Evolutionary conservation across 2,888 invertebrate genomes (phyloP).

Genomic region (Epirrhoe tristata): DNA sequence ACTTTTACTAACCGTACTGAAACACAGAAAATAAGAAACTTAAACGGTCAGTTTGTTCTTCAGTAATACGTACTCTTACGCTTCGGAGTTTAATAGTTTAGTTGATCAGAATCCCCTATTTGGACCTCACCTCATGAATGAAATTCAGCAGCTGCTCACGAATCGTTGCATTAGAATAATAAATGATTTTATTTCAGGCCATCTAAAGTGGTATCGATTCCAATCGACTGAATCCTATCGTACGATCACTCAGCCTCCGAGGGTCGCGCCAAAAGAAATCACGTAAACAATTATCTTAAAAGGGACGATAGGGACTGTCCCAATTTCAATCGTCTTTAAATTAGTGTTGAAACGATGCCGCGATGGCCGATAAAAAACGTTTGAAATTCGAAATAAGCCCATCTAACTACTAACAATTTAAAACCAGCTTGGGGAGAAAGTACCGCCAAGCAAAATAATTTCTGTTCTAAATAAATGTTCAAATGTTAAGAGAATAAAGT

Average conservation of each 20-base stretch:
- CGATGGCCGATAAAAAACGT: slow-evolving; percentile 3
- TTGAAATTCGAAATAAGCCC: background rate
- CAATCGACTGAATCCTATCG: slow-evolving; percentile 48
- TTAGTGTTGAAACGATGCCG: slow-evolving; percentile 37
- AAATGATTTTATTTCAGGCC: slow-evolving; percentile 53
- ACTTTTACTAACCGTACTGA: slow-evolving; percentile 23
- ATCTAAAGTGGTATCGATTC: slow-evolving; percentile 54
- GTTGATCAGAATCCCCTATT: slow-evolving; percentile 18
- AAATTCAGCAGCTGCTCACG: slow-evolving; percentile 30
- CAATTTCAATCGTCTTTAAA: slow-evolving; percentile 55
- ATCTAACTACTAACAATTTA: background rate
- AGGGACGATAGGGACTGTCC: slow-evolving; percentile 50
- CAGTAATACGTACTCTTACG: background rate
- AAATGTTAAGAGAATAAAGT: background rate
- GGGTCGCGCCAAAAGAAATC: slow-evolving; percentile 56
- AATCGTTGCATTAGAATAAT: slow-evolving; percentile 47
- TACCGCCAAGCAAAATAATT: too few species aligned
- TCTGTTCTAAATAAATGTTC: background rate
- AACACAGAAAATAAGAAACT: slow-evolving; percentile 27
- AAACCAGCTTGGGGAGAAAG: background rate
- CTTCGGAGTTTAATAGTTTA: slow-evolving; percentile 14
- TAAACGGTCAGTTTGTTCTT: slow-evolving; percentile 16
- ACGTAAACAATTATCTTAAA: slow-evolving; percentile 65
- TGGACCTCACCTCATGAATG: slow-evolving; percentile 18
- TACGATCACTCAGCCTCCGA: slow-evolving; percentile 44